Evolutionary conservation across 1,140 invertebrate species (phyloP).

Genomic region (Brachionus rubens): DNA sequence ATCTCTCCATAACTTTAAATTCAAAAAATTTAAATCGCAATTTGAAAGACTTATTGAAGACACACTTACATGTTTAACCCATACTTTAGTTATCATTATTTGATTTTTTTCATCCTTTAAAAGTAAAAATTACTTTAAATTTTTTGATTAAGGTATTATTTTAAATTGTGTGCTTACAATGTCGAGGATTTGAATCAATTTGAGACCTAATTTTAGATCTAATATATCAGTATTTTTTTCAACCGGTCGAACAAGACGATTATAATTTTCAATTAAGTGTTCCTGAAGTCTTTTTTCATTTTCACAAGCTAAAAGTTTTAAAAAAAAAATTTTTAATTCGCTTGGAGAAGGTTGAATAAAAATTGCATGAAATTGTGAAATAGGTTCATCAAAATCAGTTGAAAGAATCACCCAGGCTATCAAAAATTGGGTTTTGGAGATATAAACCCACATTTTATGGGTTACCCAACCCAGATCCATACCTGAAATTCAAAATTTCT

Average conservation of each 20-base stretch:
- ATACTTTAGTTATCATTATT: constrained; percentile 38
- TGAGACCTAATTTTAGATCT: constrained; percentile 24
- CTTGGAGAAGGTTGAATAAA: too few relatives aligned
- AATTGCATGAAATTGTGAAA: too few relatives aligned
- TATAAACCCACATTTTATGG: too few relatives aligned
- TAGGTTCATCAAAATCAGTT: too few relatives aligned
- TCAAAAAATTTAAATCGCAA: too few relatives aligned
- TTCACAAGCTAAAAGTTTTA: neutral
- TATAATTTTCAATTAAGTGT: constrained; percentile 17
- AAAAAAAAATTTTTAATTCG: too few relatives aligned
- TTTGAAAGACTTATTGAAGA: neutral
- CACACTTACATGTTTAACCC: constrained; percentile 38
- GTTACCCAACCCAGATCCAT: too few relatives aligned
- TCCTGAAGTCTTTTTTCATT: constrained; percentile 49
- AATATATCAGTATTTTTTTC: constrained; percentile 8
- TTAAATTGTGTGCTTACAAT: constrained; percentile 48
- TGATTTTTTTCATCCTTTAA: constrained; percentile 47
- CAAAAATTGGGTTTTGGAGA: too few relatives aligned
- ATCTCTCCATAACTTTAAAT: too few relatives aligned
- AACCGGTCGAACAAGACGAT: constrained; percentile 35
- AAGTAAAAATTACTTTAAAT: neutral
- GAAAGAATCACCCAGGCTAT: too few relatives aligned
- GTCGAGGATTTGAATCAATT: constrained; percentile 27
- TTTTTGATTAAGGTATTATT: constrained; percentile 35
- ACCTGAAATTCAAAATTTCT: too few relatives aligned